Conservation (phyloP, 2,888 invertebrate genomes). For the Craniophora ligustri region DNA sequence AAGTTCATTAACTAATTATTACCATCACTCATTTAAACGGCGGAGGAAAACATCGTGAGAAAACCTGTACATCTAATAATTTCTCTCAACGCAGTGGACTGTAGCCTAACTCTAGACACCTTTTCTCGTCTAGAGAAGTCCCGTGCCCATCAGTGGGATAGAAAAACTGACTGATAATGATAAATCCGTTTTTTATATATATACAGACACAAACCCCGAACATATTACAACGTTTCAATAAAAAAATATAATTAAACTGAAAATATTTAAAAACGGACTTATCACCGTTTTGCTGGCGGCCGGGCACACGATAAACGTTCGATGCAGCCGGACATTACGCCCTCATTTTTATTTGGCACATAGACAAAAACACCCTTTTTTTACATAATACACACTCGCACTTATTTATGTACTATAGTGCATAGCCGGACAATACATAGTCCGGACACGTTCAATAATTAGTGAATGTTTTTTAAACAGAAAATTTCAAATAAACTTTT, state of each 20-base stretch:
- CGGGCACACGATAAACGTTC: constrained; percentile 78
- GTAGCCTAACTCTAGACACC: no score
- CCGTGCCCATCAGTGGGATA: no score
- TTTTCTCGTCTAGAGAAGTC: no score
- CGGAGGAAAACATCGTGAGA: no score
- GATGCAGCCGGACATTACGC: constrained; percentile 85
- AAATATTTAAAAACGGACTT: constrained; percentile 56
- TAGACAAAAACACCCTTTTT: constrained; percentile 87
- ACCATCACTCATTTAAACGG: no score
- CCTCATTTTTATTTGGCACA: constrained; percentile 88
- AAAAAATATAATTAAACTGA: constrained; percentile 18
- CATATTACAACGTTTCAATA: no score
- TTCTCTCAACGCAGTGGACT: no score
- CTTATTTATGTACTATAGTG: constrained; percentile 61
- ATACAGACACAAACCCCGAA: no score
- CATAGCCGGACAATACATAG: constrained; percentile 70
- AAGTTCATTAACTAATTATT: no score
- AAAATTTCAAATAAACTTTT: constrained; percentile 86
- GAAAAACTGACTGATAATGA: no score
- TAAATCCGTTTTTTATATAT: no score
- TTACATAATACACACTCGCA: constrained; percentile 76
- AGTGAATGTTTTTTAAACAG: constrained; percentile 85
- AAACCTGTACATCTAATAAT: no score
- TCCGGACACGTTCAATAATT: constrained; percentile 79
- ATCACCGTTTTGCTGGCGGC: constrained; percentile 56